Conservation (phyloP, 2,113 vertebrate genomes). For the Bubalus kerabau region DNA sequence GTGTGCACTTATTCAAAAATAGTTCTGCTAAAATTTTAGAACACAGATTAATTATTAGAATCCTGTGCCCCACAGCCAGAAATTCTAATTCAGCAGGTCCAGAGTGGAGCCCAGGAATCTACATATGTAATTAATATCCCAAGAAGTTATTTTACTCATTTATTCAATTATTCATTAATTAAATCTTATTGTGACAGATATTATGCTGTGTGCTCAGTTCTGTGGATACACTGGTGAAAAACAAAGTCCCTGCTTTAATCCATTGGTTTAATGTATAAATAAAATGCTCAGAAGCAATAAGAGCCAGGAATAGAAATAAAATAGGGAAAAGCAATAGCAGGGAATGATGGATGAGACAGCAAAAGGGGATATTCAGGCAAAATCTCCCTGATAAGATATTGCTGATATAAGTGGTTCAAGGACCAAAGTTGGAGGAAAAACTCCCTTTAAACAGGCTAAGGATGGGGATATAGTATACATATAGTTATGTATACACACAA, state of each 20-base stretch:
- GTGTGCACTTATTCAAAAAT: neutral
- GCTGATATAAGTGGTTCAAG: neutral
- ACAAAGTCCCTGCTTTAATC: neutral
- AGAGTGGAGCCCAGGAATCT: neutral
- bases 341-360: rapidly evolving
- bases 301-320: neutral
- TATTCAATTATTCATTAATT: neutral
- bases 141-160: neutral
- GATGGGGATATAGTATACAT: neutral
- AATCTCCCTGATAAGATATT: neutral
- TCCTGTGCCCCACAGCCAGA: neutral
- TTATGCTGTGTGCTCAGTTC: neutral
- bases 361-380: neutral
- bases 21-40: neutral
- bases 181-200: neutral
- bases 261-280: neutral
- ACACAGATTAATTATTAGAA: neutral
- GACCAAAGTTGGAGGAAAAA: neutral
- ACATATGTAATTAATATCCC: neutral
- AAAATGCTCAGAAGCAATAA: neutral
- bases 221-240: neutral
- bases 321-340: neutral
- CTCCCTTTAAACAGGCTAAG: neutral
- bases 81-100: neutral
- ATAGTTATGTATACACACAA: neutral